Percentiles rank a stretch among this genome's conserved stretches.
Conservation (phyloP, 2,113 vertebrate genomes). For the Corythoichthys haematopterus region DNA sequence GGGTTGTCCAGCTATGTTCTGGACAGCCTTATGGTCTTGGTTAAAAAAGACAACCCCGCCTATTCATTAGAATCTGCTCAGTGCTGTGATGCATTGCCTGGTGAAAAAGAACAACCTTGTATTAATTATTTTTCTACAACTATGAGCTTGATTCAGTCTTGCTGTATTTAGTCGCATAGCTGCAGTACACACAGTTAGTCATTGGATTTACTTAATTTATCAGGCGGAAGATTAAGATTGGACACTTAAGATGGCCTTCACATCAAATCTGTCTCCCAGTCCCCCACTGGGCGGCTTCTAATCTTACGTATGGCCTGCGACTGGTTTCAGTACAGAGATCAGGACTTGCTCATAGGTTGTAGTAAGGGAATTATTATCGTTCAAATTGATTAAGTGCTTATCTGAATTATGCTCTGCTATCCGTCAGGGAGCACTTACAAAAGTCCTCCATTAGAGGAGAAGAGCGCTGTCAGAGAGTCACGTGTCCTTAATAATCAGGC, state of each 20-base stretch:
- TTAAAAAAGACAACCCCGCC: conserved; percentile 1
- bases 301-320: conserved; percentile 25
- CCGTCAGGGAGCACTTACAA: background rate
- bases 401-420: background rate
- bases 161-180: background rate
- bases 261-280: conserved; percentile 24
- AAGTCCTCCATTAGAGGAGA: background rate
- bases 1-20: conserved; percentile 11
- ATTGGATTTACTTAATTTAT: background rate
- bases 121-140: background rate
- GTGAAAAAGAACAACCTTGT: background rate
- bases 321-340: conserved; percentile 33
- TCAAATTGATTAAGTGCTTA: background rate
- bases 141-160: background rate
- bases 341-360: conserved; percentile 2
- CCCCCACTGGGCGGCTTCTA: conserved; percentile 22
- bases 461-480: conserved; percentile 2
- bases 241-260: conserved; percentile 8
- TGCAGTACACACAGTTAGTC: background rate
- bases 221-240: conserved; percentile 26
- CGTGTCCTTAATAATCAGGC: conserved; percentile 2
- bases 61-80: background rate
- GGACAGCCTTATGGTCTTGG: background rate
- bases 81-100: background rate
- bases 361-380: conserved; percentile 13